Evolutionary conservation across 2,888 invertebrate genomes (phyloP).

Genomic region (Proisotoma minuta): DNA sequence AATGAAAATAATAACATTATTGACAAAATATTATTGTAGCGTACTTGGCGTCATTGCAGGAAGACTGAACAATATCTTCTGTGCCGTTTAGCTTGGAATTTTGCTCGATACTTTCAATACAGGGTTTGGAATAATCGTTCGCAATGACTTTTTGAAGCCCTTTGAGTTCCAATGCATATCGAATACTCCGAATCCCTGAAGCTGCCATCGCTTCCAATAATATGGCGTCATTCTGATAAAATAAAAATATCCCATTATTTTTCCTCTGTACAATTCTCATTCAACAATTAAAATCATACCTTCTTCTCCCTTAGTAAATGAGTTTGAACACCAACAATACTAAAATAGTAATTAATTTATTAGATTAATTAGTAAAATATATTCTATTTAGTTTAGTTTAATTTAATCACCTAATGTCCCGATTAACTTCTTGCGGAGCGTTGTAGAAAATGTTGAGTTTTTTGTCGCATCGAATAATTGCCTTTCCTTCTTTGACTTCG

Average conservation of each 20-base stretch:
- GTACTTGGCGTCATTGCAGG: conserved; percentile 83
- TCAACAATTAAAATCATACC: not conserved
- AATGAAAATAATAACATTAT: not conserved
- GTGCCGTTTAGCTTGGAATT: conserved; percentile 76
- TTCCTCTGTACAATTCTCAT: not conserved
- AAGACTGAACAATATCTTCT: conserved; percentile 66
- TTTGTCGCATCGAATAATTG: conserved; percentile 29
- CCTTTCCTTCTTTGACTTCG: conserved; percentile 40
- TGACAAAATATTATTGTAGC: not conserved
- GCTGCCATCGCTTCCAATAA: conserved; percentile 93
- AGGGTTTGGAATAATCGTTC: conserved; percentile 80
- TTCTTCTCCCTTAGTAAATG: conserved; percentile 5
- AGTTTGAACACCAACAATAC: conserved; percentile 12
- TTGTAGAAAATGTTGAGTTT: conserved; percentile 76
- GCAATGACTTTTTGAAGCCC: conserved; percentile 77
- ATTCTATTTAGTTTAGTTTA: not conserved
- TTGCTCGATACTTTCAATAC: conserved; percentile 76
- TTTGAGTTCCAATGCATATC: conserved; percentile 91
- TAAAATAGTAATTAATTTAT: not conserved
- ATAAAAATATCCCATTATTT: not conserved
- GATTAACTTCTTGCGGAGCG: conserved; percentile 96
- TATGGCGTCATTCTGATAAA: conserved; percentile 19
- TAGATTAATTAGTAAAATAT: not conserved
- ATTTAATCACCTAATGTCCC: conserved; percentile 68
- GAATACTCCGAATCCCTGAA: conserved; percentile 88